Evolutionary conservation across 2,888 invertebrate species (phyloP).

Genomic region (Ecliptopera silaceata): DNA sequence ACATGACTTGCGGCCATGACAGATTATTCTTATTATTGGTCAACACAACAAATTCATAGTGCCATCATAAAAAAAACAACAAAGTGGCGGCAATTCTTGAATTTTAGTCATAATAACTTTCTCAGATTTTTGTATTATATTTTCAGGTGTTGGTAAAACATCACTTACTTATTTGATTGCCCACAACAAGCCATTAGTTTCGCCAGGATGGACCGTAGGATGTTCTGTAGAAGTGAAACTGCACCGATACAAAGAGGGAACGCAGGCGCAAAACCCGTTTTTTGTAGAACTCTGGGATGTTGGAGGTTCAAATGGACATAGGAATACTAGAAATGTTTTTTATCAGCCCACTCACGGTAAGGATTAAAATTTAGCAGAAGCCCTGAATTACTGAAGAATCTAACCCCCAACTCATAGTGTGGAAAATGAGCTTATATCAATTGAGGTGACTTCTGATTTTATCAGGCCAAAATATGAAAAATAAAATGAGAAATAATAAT

Average conservation of each 20-base stretch:
- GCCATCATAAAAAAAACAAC: slow-evolving; percentile 50
- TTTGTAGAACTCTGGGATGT: slow-evolving; percentile 99
- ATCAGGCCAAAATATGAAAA: too few relatives aligned
- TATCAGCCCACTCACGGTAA: slow-evolving; percentile 96
- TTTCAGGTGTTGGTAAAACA: slow-evolving; percentile 97
- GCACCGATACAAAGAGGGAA: slow-evolving; percentile 97
- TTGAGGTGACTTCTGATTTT: too few relatives aligned
- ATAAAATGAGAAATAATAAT: not conserved
- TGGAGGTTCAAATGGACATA: slow-evolving; percentile 96
- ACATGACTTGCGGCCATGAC: slow-evolving; percentile 68
- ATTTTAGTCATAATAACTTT: not conserved
- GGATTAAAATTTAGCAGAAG: not conserved
- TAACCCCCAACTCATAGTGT: too few relatives aligned
- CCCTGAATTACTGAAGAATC: too few relatives aligned
- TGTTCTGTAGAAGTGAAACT: slow-evolving; percentile 97
- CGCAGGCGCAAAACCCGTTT: slow-evolving; percentile 93
- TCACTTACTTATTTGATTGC: slow-evolving; percentile 96
- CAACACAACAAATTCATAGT: slow-evolving; percentile 29
- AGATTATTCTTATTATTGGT: slow-evolving; percentile 50
- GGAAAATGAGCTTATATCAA: too few relatives aligned
- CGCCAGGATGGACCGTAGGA: slow-evolving; percentile 98
- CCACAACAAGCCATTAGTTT: slow-evolving; percentile 91
- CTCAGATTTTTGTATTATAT: too few relatives aligned
- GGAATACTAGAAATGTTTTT: slow-evolving; percentile 96
- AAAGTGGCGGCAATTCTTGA: slow-evolving; percentile 45